Percentiles rank a stretch among this genome's conserved stretches.
These are phyloP conservation scores for Eucidaris tribuloides DNA, from an alignment of 35 echinoderm and acorn worm genomes.

Conservation along the genomic window DNA sequence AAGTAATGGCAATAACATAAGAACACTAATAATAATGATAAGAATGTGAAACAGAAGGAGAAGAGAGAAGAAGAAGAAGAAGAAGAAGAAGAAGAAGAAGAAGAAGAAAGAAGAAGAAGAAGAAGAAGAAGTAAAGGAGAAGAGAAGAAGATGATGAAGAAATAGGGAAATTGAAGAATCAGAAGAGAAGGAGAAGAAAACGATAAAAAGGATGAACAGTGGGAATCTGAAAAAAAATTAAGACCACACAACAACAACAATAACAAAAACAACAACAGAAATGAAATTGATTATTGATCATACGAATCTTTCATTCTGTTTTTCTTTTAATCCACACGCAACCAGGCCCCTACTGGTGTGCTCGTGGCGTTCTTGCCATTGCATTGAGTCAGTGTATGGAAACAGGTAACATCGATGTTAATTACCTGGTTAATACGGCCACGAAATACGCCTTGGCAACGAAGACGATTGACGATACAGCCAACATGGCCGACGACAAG, in stretches of 20 bases:
- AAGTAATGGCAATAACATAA: too few species aligned
- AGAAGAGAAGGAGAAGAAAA: too few species aligned
- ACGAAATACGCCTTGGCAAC: background rate
- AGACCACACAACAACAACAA: too few species aligned
- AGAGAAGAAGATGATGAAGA: background rate
- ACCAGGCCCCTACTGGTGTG: slow-evolving; percentile 76
- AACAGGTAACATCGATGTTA: slow-evolving; percentile 29
- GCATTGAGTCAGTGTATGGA: slow-evolving; percentile 10
- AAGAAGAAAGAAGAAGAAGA: too few species aligned
- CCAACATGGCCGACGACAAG: slow-evolving; percentile 33
- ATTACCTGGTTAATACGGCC: slow-evolving; percentile 13
- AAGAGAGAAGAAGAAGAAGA: background rate
- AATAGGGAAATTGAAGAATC: too few species aligned
- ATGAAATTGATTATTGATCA: too few species aligned
- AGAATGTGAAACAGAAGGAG: background rate
- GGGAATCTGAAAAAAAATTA: too few species aligned
- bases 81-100: background rate
- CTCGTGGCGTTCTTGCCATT: slow-evolving; percentile 1
- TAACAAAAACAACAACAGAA: too few species aligned
- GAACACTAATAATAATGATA: too few species aligned
- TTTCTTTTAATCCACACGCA: background rate
- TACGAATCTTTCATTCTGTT: background rate
- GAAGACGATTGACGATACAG: slow-evolving; percentile 38
- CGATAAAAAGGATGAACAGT: too few species aligned
- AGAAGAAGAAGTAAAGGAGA: background rate